Conservation (phyloP, 2,888 invertebrate genomes). For the Tricholauxania praeusta region DNA sequence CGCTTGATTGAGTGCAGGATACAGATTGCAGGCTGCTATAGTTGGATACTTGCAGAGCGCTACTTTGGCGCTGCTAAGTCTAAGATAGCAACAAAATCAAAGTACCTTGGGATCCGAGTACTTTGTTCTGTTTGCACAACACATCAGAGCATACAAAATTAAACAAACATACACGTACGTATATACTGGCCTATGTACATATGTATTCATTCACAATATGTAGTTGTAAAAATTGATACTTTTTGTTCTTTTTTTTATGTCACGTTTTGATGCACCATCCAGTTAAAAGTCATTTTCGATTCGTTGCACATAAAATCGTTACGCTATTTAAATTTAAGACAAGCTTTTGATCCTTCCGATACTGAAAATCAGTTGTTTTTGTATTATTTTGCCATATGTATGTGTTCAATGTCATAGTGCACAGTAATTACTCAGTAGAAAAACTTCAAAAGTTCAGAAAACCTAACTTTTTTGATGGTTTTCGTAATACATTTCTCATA, state of each 20-base stretch:
- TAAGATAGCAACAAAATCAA: constrained; percentile 12
- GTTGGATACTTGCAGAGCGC: neutral
- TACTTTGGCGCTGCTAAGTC: neutral
- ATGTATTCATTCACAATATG: neutral
- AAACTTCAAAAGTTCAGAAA: no score
- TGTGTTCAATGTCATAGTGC: no score
- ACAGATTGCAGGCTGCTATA: constrained; percentile 20
- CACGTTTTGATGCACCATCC: constrained; percentile 15
- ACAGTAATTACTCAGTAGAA: no score
- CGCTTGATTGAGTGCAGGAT: constrained; percentile 49
- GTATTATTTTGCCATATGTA: neutral
- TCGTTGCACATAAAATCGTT: constrained; percentile 30
- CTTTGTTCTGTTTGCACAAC: neutral
- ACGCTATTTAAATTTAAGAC: constrained; percentile 33
- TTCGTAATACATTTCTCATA: no score
- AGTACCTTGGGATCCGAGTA: neutral
- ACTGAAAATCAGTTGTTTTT: neutral
- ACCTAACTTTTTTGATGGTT: no score
- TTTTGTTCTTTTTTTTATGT: neutral
- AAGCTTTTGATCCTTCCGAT: constrained; percentile 27
- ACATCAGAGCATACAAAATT: constrained; percentile 14
- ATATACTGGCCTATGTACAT: neutral
- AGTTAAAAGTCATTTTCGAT: constrained; percentile 31
- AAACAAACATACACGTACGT: neutral
- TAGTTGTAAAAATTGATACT: neutral